These are phyloP conservation scores for Charanyca ferruginea DNA, from an alignment of 2,888 invertebrate species.

Conservation along the genomic window DNA sequence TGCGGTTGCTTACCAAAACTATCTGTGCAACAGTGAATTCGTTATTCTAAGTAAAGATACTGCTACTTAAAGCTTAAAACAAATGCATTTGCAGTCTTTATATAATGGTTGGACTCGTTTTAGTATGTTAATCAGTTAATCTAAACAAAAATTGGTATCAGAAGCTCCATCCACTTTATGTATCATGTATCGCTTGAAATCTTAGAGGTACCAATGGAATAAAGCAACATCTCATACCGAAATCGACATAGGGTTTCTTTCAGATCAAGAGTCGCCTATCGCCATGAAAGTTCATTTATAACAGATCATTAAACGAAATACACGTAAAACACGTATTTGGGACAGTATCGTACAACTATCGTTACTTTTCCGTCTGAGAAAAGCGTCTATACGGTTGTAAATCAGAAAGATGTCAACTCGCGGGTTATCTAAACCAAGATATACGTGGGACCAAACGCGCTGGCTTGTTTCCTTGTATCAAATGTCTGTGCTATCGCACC, in stretches of 20 bases:
- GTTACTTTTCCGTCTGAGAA: constrained; percentile 57
- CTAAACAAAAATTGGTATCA: background rate
- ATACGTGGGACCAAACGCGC: constrained; percentile 67
- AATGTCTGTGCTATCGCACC: constrained; percentile 43
- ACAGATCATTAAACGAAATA: constrained; percentile 20
- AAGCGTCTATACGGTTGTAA: constrained; percentile 56
- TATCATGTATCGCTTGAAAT: background rate
- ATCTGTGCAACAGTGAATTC: background rate
- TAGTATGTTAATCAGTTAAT: background rate
- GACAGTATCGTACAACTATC: constrained; percentile 57
- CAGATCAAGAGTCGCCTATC: background rate
- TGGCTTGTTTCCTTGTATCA: constrained; percentile 62
- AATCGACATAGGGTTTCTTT: background rate
- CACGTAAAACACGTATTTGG: constrained; percentile 23
- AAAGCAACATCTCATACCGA: background rate
- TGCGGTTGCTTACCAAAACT: constrained; percentile 42
- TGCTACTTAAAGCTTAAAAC: background rate
- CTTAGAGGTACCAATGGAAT: background rate
- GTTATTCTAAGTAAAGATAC: background rate
- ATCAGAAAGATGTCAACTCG: constrained; percentile 65
- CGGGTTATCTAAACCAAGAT: constrained; percentile 71
- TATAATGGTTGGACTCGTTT: background rate
- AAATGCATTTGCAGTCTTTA: background rate
- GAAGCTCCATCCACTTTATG: background rate
- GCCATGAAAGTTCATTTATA: background rate